Evolutionary conservation across 2,888 invertebrate genomes (phyloP).

Genomic region (Ametastegia equiseti): DNA sequence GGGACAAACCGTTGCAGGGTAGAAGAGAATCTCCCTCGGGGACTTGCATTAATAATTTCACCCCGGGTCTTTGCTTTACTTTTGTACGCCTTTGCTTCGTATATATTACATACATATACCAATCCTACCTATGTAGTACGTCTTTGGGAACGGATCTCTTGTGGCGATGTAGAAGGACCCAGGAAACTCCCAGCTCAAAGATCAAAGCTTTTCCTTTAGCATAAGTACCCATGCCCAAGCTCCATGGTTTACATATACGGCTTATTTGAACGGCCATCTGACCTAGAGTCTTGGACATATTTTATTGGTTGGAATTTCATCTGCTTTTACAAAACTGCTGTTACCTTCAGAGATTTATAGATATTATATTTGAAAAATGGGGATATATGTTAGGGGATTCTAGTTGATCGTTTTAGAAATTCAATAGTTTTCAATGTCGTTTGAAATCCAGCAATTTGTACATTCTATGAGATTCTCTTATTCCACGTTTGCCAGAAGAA

Average conservation of each 20-base stretch:
- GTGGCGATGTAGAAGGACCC: slow-evolving; percentile 48
- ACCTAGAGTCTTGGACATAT: neutral
- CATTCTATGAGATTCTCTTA: neutral
- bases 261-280: slow-evolving; percentile 4
- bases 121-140: no score
- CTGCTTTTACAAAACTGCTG: neutral
- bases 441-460: no score
- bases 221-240: neutral
- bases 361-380: neutral
- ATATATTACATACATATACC: no score
- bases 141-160: neutral
- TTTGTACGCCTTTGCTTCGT: slow-evolving; percentile 34
- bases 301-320: neutral
- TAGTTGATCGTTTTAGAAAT: no score
- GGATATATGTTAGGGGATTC: neutral
- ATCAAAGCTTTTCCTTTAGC: slow-evolving; percentile 19
- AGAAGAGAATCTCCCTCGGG: slow-evolving; percentile 1
- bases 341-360: neutral
- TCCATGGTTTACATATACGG: neutral
- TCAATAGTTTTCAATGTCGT: no score
- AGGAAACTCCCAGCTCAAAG: neutral
- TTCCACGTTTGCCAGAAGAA: neutral
- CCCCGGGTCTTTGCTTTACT: slow-evolving; percentile 35
- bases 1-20: neutral
- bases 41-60: slow-evolving; percentile 43